Percentiles rank a stretch among this genome's conserved stretches.
phyloP scores from a whole-genome alignment of 2,888 invertebrate genomes.

The Dendrolimus pini region DNA sequence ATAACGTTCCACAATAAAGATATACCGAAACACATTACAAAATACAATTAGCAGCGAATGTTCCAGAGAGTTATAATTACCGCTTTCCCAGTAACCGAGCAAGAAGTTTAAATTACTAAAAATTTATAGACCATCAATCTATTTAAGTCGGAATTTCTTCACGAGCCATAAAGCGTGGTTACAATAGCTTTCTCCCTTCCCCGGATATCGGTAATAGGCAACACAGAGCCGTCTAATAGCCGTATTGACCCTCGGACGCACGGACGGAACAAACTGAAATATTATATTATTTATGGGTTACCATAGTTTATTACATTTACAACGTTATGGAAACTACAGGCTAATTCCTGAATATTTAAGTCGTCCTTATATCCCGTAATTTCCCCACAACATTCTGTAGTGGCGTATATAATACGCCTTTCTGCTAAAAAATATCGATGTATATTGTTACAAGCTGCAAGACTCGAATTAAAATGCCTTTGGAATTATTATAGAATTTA shows the following conservation, averaged over 20 bases:
- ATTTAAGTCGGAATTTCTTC: not conserved
- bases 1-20: too few relatives aligned
- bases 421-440: too few relatives aligned
- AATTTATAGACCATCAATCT: constrained; percentile 1
- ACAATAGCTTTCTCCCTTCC: constrained; percentile 13
- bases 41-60: too few relatives aligned
- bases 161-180: not conserved
- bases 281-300: not conserved
- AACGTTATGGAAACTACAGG: too few relatives aligned
- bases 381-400: too few relatives aligned
- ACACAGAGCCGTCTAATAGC: constrained; percentile 53
- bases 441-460: too few relatives aligned
- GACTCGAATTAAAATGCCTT: too few relatives aligned
- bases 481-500: too few relatives aligned
- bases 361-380: too few relatives aligned
- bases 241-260: constrained; percentile 45
- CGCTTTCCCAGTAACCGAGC: not conserved
- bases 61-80: constrained; percentile 3
- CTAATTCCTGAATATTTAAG: too few relatives aligned
- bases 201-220: constrained; percentile 40
- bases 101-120: not conserved
- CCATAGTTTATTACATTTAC: constrained; percentile 4
- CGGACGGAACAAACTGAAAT: not conserved
- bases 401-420: too few relatives aligned
- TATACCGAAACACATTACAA: too few relatives aligned